Evolutionary conservation across 2,888 invertebrate genomes (phyloP).

Genomic region (Acrocera orbiculus): DNA sequence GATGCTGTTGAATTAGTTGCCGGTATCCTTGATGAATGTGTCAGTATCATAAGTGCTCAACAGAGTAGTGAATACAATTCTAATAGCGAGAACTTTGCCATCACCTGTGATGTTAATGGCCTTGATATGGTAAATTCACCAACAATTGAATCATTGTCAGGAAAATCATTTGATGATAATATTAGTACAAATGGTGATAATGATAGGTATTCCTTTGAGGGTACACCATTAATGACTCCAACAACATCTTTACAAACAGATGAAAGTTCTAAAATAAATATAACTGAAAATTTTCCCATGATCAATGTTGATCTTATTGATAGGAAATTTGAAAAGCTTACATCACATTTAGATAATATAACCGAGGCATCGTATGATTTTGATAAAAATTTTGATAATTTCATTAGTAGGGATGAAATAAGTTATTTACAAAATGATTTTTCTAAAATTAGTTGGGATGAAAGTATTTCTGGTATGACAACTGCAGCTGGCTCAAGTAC

Average conservation of each 20-base stretch:
- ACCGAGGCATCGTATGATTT: slow-evolving; percentile 19
- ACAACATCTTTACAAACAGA: slow-evolving; percentile 7
- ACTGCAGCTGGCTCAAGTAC: slow-evolving; percentile 25
- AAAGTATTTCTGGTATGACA: slow-evolving; percentile 27
- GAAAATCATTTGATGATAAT: slow-evolving; percentile 31
- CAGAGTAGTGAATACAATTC: slow-evolving; percentile 19
- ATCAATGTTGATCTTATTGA: slow-evolving; percentile 20
- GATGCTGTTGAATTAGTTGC: slow-evolving; percentile 29
- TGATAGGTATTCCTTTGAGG: slow-evolving; percentile 5
- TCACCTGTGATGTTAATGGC: slow-evolving; percentile 28
- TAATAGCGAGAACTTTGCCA: slow-evolving; percentile 30
- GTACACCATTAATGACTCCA: slow-evolving; percentile 5
- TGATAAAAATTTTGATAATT: slow-evolving; percentile 23
- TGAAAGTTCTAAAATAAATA: neutral
- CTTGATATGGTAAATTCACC: slow-evolving; percentile 29
- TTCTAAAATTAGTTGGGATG: slow-evolving; percentile 32
- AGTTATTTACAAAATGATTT: slow-evolving; percentile 29
- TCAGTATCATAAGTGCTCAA: slow-evolving; percentile 24
- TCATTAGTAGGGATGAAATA: slow-evolving; percentile 28
- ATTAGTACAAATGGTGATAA: slow-evolving; percentile 26
- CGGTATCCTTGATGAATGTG: slow-evolving; percentile 28
- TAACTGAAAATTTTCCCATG: neutral
- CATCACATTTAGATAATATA: slow-evolving; percentile 19
- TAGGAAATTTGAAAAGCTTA: slow-evolving; percentile 26
- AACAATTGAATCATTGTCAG: slow-evolving; percentile 30